Conservation (phyloP, 2,797 vertebrate genomes). For the Crypturellus tataupa region DNA sequence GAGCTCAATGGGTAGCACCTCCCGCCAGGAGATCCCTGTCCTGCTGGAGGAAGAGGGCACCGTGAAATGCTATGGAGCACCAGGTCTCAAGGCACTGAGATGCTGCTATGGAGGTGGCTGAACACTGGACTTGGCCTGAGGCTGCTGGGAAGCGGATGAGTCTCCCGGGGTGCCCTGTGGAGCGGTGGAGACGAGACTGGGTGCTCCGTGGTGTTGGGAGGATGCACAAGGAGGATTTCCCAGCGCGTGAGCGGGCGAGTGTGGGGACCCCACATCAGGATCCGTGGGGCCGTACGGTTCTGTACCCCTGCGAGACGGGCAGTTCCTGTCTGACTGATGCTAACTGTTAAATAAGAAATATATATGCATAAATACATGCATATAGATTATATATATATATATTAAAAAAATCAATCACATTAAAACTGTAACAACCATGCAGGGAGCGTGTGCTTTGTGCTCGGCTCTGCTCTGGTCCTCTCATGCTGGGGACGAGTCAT, state of each 20-base stretch:
- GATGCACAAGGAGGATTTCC: accelerated
- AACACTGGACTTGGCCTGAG: not conserved
- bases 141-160: not conserved
- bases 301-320: not conserved
- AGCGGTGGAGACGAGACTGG: not conserved
- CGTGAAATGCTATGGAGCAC: not conserved
- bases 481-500: not conserved
- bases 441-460: not conserved
- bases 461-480: not conserved
- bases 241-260: accelerated
- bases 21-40: not conserved
- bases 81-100: not conserved
- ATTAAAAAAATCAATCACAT: not conserved
- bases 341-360: conserved; percentile 58
- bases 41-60: not conserved
- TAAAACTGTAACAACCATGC: not conserved
- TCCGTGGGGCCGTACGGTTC: not conserved
- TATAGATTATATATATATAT: conserved; percentile 27
- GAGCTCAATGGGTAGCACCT: not conserved
- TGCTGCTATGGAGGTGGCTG: not conserved
- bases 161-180: not conserved
- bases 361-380: conserved; percentile 66
- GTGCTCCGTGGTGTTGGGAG: not conserved
- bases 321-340: conserved; percentile 23
- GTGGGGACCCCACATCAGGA: accelerated